Percentiles rank a stretch among this genome's conserved stretches.
phyloP scores from a whole-genome alignment of 2,888 invertebrate species.

The Chrysomela aeneicollis region DNA sequence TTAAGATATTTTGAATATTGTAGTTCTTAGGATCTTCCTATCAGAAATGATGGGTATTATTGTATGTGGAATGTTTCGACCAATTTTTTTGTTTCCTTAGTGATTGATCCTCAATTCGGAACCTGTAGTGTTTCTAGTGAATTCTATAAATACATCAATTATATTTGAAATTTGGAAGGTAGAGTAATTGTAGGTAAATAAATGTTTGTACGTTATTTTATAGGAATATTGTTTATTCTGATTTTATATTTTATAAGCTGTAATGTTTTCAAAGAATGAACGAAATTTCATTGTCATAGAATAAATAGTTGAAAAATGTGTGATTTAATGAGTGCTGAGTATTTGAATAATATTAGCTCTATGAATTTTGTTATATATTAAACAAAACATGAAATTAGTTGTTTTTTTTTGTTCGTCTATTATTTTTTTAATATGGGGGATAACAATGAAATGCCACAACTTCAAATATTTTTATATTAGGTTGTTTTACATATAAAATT shows the following conservation, averaged over 20 bases:
- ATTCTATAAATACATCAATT: constrained; percentile 32
- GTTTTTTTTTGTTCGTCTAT: neutral
- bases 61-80: neutral
- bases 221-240: constrained; percentile 39
- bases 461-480: constrained; percentile 32
- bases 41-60: neutral
- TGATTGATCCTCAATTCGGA: constrained; percentile 8
- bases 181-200: constrained; percentile 49
- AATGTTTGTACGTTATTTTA: constrained; percentile 48
- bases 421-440: neutral
- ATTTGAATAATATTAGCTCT: constrained; percentile 50
- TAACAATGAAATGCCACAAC: neutral
- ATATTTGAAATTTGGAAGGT: constrained; percentile 39
- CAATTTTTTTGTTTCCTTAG: neutral
- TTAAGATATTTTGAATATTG: too few relatives aligned
- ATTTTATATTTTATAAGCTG: constrained; percentile 30
- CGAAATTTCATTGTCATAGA: constrained; percentile 40
- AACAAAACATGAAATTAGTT: constrained; percentile 33
- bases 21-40: too few relatives aligned
- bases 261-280: constrained; percentile 38
- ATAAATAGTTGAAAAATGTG: constrained; percentile 46
- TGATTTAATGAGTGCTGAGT: constrained; percentile 55
- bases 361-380: constrained; percentile 54
- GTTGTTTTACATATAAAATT: constrained; percentile 41
- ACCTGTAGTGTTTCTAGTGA: constrained; percentile 39